Base-by-base conservation (phyloP, 2,113 vertebrate species). In the Oncorhynchus nerka region DNA sequence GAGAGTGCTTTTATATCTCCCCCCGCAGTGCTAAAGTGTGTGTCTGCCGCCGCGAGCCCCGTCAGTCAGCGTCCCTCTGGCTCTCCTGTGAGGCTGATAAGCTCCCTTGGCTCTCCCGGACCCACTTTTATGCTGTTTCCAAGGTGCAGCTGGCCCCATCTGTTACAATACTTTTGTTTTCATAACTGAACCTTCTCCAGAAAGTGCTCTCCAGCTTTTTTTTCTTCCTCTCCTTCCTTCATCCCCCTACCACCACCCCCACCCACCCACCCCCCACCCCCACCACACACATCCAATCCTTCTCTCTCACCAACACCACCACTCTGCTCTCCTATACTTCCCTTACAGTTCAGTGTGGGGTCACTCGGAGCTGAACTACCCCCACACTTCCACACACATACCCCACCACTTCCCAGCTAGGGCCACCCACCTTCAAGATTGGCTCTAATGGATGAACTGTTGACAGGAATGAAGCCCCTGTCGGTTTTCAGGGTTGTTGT, bases 151-250 rank as follows among this genome's bases (percentile, higher is more conserved):
- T 66, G 75, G 80, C 51, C 82, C 86, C 86, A 87, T 91, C 90
- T 91, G 90, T 89, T 92, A 71, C 87, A 89, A 84, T 82, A 86
- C 89, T 87, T 83, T 83, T 92, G 89, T 93, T 92, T 90, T 89
- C 78, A 90, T 90, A 90, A 92, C 82, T 86, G 79, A 83, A 76
- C 67, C 75, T 75, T 71, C 81, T 75, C 72, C 67, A 80, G 57
- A 57, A 70, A 73, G 62, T 71, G 4, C 74, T 71, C 74, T 79
- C 68, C 61, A 4, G 64, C 74, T 88, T 83, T 86, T 77, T 87
- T 87, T 79, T 79, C 80, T 68, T 70, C 76, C 32, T 73, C 57
- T 80, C 79, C 79, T 69, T 66, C 75, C 28, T 74, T 61, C 67
- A 62, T 5, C 48, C 64, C 75, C 62, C 55, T 34, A 9, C 73